Percentiles rank a stretch among this genome's conserved stretches.
phyloP scores from a whole-genome alignment of 2,888 invertebrate genomes.

The Sphaeridia pumilis region DNA sequence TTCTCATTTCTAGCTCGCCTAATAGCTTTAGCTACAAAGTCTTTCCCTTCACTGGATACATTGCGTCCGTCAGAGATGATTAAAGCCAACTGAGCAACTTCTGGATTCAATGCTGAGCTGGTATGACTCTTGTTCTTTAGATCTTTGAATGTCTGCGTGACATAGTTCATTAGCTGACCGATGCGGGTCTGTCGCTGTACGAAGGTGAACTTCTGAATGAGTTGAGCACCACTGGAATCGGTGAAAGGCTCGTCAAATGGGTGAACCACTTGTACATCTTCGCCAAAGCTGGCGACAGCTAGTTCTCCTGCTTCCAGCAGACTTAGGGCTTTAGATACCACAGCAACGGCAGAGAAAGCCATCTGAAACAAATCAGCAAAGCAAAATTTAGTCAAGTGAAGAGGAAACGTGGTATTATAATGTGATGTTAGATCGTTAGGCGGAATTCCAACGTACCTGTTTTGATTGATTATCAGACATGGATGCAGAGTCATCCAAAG shows the following conservation, averaged over 20 bases:
- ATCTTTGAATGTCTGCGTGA: conserved; percentile 52
- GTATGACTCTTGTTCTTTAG: conserved; percentile 13
- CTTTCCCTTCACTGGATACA: conserved; percentile 68
- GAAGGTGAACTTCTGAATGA: conserved; percentile 66
- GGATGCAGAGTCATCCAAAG: conserved; percentile 88
- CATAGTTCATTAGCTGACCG: conserved; percentile 66
- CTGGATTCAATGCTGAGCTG: conserved; percentile 35
- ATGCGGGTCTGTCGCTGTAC: conserved; percentile 80
- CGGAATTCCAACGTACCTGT: conserved; percentile 36
- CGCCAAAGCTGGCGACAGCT: conserved; percentile 83
- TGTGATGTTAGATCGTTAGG: too few species aligned
- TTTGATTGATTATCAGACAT: conserved; percentile 84
- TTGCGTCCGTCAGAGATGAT: conserved; percentile 93
- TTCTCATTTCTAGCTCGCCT: conserved; percentile 65
- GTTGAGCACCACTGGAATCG: conserved; percentile 66
- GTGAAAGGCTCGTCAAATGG: conserved; percentile 74
- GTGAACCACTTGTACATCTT: conserved; percentile 72
- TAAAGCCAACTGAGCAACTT: conserved; percentile 72
- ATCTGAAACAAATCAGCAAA: conserved; percentile 50
- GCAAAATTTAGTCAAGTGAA: conserved; percentile 2
- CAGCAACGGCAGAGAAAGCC: conserved; percentile 86
- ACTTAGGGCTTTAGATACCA: conserved; percentile 76
- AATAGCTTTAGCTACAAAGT: conserved; percentile 63
- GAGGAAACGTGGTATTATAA: too few species aligned
- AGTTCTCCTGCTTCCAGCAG: conserved; percentile 89